Conservation (phyloP, 1,140 invertebrate genomes). For the Thaumatotibia leucotreta region DNA sequence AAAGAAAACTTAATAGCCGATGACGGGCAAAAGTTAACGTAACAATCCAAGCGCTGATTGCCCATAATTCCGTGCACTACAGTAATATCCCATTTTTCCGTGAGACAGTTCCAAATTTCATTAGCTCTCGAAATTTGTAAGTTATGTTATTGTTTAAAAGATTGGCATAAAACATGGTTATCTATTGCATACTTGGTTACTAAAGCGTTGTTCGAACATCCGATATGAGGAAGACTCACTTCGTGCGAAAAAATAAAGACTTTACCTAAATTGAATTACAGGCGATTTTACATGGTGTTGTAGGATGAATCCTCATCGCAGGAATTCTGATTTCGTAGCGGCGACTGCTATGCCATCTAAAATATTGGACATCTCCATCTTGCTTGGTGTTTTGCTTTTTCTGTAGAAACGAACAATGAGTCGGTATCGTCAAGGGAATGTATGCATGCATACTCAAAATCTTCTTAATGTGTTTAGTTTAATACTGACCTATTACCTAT, state of each 20-base stretch:
- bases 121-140: conserved; percentile 65
- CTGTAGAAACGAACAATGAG: conserved; percentile 68
- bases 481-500: no score
- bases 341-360: conserved; percentile 74
- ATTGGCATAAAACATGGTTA: conserved; percentile 70
- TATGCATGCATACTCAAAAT: conserved; percentile 65
- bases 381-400: conserved; percentile 67
- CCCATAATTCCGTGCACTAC: conserved; percentile 55
- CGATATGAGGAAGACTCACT: conserved; percentile 52
- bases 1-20: conserved; percentile 75
- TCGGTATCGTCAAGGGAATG: conserved; percentile 67
- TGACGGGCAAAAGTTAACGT: conserved; percentile 68
- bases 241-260: conserved; percentile 32
- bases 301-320: conserved; percentile 48
- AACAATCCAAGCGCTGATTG: conserved; percentile 70
- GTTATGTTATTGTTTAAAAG: conserved; percentile 62
- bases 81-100: conserved; percentile 36
- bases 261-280: conserved; percentile 37
- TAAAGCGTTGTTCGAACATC: conserved; percentile 58
- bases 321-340: conserved; percentile 69
- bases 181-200: conserved; percentile 68
- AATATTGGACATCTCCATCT: conserved; percentile 76
- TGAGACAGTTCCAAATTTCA: conserved; percentile 30
- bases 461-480: no score
- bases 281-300: conserved; percentile 33